Evolutionary conservation across 2,113 vertebrate genomes (phyloP).

Genomic region (Eulemur macaco): DNA sequence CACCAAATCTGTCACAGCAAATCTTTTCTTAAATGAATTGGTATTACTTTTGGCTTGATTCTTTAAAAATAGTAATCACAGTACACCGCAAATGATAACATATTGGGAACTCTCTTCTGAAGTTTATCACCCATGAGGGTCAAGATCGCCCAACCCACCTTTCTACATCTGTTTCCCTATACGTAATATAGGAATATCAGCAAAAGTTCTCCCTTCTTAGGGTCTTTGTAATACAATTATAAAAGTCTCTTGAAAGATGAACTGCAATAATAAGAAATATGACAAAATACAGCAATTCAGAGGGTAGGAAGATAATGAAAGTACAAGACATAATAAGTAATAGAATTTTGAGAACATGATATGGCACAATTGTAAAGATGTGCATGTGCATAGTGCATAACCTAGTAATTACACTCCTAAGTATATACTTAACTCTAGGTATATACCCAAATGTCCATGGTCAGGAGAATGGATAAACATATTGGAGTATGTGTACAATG

Average conservation of each 20-base stretch:
- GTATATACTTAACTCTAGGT: neutral
- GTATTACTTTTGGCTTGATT: conserved; percentile 16
- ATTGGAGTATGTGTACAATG: neutral
- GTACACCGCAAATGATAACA: conserved; percentile 1
- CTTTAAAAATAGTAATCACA: conserved; percentile 31
- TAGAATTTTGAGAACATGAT: conserved; percentile 27
- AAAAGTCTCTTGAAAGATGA: conserved; percentile 40
- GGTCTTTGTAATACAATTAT: conserved; percentile 26
- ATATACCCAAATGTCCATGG: neutral
- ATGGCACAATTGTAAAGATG: neutral
- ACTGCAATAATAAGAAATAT: neutral
- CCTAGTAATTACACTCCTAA: neutral
- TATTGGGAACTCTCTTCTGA: neutral
- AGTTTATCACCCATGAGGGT: neutral
- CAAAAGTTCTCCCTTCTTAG: conserved; percentile 12
- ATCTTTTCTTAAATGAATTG: conserved; percentile 31
- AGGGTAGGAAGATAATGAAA: conserved; percentile 7
- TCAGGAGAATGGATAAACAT: neutral
- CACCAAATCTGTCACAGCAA: neutral
- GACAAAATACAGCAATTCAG: conserved; percentile 35
- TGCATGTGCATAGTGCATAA: neutral
- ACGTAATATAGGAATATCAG: neutral
- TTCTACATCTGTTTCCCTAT: conserved; percentile 18
- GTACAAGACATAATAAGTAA: conserved; percentile 17
- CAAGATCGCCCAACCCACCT: neutral